Base-by-base conservation (phyloP, 2,113 vertebrate genomes). In the Theristicus caerulescens region DNA sequence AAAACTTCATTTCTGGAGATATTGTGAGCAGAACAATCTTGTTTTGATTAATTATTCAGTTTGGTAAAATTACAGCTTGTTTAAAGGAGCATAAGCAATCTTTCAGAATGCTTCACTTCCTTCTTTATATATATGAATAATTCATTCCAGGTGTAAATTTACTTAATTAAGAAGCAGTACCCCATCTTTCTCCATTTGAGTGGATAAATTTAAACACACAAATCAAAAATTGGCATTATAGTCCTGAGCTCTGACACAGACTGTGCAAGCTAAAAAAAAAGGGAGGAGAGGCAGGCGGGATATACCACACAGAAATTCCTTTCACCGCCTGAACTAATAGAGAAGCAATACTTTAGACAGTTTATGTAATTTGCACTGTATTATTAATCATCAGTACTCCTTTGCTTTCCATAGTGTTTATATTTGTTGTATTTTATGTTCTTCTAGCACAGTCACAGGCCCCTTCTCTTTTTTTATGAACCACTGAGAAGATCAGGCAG, bases 21-120 rank as follows among this genome's bases (percentile, higher is more conserved):
- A 82, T 5, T 57, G 64, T 57, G 77, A 90, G 69, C 36, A 88
- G 80, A 96, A 86, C 61, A 86, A 86, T 74, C 72, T 82, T 94
- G 59, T 71, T 92, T 86, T 96, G 88, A 93, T 90, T 93, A 95
- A 95, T 95, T 93, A 96, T 92, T 96, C 83, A 57, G 80, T 71
- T 92, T 90, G 86, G 90, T 92, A 93, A 94, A 94, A 94, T 92
- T 86, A 88, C 18, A 95, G 80, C 52, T 77, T 90, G 72, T 61
- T 94, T 88, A 84, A 92, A 96, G 61, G 31, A 94, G 72, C 64
- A 88, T 74, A 92, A 95, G 72, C 42, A 86, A 94, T 86, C 82
- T 74, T 92, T 96, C 92, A 91, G 80, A 93, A 96, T 71, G 70
- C 61, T 94, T 92, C 86, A 94, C 51, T 95, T 95, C 34, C 47